Base-by-base conservation (phyloP, 2,888 invertebrate species). In the Drosophila macrospina region DNA sequence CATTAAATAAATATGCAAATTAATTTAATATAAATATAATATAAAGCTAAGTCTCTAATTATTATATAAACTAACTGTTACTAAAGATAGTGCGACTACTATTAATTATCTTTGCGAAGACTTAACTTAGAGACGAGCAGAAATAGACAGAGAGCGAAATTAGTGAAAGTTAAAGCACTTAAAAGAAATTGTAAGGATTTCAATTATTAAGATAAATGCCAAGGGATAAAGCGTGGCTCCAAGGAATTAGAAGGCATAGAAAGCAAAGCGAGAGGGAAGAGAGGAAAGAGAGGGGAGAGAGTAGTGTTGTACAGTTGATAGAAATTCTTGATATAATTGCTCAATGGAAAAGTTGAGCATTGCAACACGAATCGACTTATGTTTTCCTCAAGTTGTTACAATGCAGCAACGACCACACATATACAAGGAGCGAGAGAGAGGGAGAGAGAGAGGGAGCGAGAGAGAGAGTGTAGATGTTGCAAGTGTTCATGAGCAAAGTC, bases 401-500 rank as follows among this genome's bases (percentile, higher is more conserved):
- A 37, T 16, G 36, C 20, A 32, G 45, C 26, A 28, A 68, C 41
- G n/a, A 50, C 37, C 59, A 50, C 50, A 50, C 26, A 16, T 24
- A 13, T 16, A 16, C 5, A 52, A 24, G 20, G 15, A 42, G 20
- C 30, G 28, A 41, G 4, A 34, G 20, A 34, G 32, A 15, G 48
- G 4, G 13, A 30, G 16, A 7, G n/a, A 4, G 42, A 5, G 5
- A 16, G 16, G 24, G 41, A 5, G 39, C 3, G 39, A 16, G 16
- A 4, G 16, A 47, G 47, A 45, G 70, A 47, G 48, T 60, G 34
- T 16, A 47, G 76, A 72, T 76, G 76, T 69, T 75, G 32, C 73
- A 72, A 72, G 72, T 59, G 73, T 61, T 65, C 62, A 72, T 75
- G 71, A 69, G 68, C 55, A 76, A 76, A 51, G 79, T 69, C 67